phyloP scores from a whole-genome alignment of 2,797 vertebrate species.

The Simalia tracyae region DNA sequence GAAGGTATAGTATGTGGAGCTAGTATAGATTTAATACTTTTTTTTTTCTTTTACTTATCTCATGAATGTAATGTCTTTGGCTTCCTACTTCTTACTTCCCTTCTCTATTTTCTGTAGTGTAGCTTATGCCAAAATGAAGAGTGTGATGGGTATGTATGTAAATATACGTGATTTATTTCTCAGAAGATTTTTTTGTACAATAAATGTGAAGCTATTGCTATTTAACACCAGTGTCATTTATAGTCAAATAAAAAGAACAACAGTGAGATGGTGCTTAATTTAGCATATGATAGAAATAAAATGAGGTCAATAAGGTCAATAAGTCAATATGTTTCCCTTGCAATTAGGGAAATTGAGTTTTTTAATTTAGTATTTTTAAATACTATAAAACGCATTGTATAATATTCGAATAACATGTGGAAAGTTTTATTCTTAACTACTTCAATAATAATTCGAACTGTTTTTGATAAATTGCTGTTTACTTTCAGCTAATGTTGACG shows the following conservation, averaged over 20 bases:
- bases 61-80: neutral
- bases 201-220: neutral
- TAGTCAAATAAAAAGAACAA: neutral
- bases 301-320: neutral
- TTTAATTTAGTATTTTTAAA: neutral
- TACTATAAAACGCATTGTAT: neutral
- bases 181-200: neutral
- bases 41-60: neutral
- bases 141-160: neutral
- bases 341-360: neutral
- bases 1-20: neutral
- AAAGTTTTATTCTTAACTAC: neutral
- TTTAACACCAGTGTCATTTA: neutral
- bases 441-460: neutral
- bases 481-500: neutral
- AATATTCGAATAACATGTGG: neutral
- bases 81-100: neutral
- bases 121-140: neutral
- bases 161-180: neutral
- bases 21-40: neutral
- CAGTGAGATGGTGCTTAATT: neutral
- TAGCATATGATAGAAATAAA: neutral
- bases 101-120: neutral
- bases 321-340: neutral
- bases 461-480: neutral